phyloP scores from a whole-genome alignment of 1,140 invertebrate genomes.

The Drosophila ironensis region DNA sequence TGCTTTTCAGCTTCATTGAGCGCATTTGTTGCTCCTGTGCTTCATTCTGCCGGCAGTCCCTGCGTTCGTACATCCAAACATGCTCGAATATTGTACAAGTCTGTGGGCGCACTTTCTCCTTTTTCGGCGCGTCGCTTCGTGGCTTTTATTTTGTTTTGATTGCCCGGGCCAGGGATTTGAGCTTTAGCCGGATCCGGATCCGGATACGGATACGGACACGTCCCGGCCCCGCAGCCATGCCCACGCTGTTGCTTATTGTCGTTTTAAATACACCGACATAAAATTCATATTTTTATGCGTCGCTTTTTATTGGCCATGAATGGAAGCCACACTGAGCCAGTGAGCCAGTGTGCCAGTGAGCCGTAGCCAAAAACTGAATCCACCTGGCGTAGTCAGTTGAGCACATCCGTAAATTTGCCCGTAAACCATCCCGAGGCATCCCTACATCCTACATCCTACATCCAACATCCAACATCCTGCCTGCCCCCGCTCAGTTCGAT shows the following conservation, averaged over 20 bases:
- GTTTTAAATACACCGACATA: conserved; percentile 73
- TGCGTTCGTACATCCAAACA: too few species aligned
- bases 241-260: conserved; percentile 73
- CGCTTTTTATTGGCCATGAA: conserved; percentile 70
- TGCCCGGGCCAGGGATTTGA: conserved; percentile 19
- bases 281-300: conserved; percentile 77
- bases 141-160: conserved; percentile 45
- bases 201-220: background rate
- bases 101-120: background rate
- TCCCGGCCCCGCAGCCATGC: too few species aligned
- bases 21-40: conserved; percentile 57
- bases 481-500: conserved; percentile 3
- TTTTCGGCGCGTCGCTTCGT: background rate
- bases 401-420: conserved; percentile 37
- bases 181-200: background rate
- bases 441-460: background rate
- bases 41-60: too few species aligned
- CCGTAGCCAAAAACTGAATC: background rate
- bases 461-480: background rate
- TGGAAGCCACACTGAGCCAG: conserved; percentile 8
- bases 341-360: background rate
- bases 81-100: too few species aligned
- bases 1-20: conserved; percentile 74
- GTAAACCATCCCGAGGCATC: conserved; percentile 30
- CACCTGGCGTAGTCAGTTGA: conserved; percentile 36